These are phyloP conservation scores for Tuta absoluta DNA, from an alignment of 2,888 invertebrate genomes.

Conservation along the genomic window DNA sequence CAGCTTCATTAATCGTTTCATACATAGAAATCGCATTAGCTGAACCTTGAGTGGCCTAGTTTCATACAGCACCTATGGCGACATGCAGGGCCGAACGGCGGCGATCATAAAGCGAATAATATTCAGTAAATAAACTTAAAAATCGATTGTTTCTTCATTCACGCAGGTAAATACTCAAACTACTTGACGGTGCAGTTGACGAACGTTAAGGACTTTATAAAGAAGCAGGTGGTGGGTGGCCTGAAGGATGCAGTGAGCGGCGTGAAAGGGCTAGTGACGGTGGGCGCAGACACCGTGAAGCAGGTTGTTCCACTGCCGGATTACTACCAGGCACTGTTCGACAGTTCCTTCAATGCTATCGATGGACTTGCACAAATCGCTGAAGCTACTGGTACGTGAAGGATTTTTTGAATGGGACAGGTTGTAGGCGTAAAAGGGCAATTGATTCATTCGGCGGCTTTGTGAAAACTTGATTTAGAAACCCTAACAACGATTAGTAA, in stretches of 20 bases:
- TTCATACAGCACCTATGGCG: no score
- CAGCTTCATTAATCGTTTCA: no score
- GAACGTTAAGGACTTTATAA: slow-evolving; percentile 64
- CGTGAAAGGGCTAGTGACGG: slow-evolving; percentile 59
- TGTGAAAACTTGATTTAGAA: no score
- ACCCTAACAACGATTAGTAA: no score
- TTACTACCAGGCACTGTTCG: slow-evolving; percentile 65
- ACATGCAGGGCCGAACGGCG: neutral
- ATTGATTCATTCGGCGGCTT: no score
- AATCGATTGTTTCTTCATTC: slow-evolving; percentile 1
- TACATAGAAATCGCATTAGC: no score
- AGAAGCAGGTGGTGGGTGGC: slow-evolving; percentile 68
- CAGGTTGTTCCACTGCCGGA: slow-evolving; percentile 56
- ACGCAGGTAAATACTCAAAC: slow-evolving; percentile 64
- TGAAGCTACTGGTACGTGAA: slow-evolving; percentile 79
- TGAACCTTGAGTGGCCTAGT: no score
- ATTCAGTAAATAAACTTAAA: neutral
- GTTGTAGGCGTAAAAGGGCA: no score
- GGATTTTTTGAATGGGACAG: neutral
- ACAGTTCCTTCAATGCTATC: slow-evolving; percentile 54
- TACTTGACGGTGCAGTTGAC: slow-evolving; percentile 59
- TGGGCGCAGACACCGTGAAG: slow-evolving; percentile 45
- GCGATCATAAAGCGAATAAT: neutral
- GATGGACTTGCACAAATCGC: slow-evolving; percentile 80
- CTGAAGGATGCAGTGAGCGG: slow-evolving; percentile 57